A percentile compares a stretch with the other conserved stretches of the same genome.
Evolutionary conservation across 2,113 vertebrate species (phyloP).

Genomic region (Phyllopteryx taeniolatus): DNA sequence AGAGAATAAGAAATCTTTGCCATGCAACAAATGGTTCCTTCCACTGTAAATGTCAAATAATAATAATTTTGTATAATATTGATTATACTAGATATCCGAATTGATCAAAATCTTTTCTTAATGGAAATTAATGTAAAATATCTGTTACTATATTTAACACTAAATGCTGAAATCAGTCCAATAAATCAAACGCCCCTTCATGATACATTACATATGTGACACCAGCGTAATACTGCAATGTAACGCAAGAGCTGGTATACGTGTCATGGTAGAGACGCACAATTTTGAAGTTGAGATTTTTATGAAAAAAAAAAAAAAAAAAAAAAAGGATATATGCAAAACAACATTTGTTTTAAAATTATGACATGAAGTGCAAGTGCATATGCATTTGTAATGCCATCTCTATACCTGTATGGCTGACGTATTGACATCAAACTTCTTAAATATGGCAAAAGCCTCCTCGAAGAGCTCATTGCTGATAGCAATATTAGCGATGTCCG

Average conservation of each 20-base stretch:
- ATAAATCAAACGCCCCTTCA: not conserved
- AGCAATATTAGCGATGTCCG: slow-evolving; percentile 88
- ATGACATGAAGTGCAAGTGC: not conserved
- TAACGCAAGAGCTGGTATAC: not conserved
- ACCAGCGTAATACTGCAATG: not conserved
- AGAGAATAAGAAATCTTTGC: no score
- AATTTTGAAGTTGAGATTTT: not conserved
- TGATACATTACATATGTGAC: not conserved
- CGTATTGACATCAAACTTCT: slow-evolving; percentile 90
- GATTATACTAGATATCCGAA: no score
- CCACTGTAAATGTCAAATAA: no score
- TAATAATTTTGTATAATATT: no score
- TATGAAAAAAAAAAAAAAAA: not conserved
- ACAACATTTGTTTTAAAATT: not conserved
- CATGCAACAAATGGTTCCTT: no score
- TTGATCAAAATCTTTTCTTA: no score
- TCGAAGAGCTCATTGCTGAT: slow-evolving; percentile 89
- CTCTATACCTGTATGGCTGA: slow-evolving; percentile 84
- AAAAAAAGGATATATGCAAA: not conserved
- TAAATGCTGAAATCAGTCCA: not conserved
- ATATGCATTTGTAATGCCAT: not conserved
- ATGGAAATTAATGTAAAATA: no score
- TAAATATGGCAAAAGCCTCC: slow-evolving; percentile 89
- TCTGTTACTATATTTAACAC: not conserved
- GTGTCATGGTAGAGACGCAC: not conserved